These are phyloP conservation scores for Pogonomyrmex barbatus DNA, from an alignment of 1,140 invertebrate species.

Conservation along the genomic window DNA sequence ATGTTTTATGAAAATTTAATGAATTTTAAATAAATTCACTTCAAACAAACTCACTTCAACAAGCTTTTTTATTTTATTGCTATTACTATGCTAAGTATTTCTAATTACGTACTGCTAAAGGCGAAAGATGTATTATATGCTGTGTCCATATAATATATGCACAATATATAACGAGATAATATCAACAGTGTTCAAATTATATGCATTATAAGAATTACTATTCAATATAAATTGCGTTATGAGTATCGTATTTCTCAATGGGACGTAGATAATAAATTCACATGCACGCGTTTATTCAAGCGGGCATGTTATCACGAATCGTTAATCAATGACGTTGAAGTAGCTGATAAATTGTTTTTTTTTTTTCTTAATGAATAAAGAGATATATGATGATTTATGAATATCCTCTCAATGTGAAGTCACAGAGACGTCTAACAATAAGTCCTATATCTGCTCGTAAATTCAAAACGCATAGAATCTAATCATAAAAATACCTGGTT, in stretches of 20 bases:
- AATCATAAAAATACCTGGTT: slow-evolving; percentile 53
- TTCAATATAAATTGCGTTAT: slow-evolving; percentile 19
- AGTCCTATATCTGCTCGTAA: slow-evolving; percentile 53
- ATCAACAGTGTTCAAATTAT: slow-evolving; percentile 5
- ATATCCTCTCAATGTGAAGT: slow-evolving; percentile 3
- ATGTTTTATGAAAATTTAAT: slow-evolving; percentile 27
- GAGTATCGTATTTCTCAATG: background rate
- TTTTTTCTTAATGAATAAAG: background rate
- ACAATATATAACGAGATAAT: background rate
- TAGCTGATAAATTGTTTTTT: background rate
- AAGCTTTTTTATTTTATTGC: background rate
- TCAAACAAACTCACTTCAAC: background rate
- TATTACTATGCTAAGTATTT: background rate
- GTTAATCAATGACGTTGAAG: slow-evolving; percentile 30
- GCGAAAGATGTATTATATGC: background rate
- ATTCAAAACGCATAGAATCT: slow-evolving; percentile 44
- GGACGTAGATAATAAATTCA: slow-evolving; percentile 13
- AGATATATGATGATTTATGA: slow-evolving; percentile 20
- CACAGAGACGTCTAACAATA: slow-evolving; percentile 33
- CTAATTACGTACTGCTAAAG: background rate
- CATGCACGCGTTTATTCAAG: slow-evolving; percentile 1
- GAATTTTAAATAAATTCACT: slow-evolving; percentile 16
- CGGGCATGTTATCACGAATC: background rate
- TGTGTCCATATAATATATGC: no score
- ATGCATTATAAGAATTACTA: background rate